phyloP scores from a whole-genome alignment of 2,113 vertebrate genomes.

The Halcyon malimbica region DNA sequence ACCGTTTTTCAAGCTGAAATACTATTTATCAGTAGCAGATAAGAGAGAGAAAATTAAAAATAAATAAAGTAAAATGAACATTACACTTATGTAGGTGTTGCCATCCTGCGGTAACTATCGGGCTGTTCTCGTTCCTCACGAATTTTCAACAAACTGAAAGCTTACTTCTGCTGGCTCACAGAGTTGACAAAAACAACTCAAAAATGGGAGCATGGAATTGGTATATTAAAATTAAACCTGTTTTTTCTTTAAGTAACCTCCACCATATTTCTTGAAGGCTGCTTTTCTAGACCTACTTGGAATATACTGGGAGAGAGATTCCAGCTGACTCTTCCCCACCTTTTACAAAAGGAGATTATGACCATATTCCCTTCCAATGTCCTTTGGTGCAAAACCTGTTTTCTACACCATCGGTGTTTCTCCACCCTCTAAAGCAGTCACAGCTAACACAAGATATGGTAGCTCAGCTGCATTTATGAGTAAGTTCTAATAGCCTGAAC shows the following conservation, averaged over 20 bases:
- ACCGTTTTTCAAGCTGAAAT: not conserved
- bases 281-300: not conserved
- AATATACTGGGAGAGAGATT: not conserved
- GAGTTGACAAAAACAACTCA: not conserved
- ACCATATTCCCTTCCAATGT: not conserved
- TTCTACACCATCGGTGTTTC: not conserved
- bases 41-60: not conserved
- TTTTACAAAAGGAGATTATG: not conserved
- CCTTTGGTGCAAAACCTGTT: not conserved
- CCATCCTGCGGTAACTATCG: not conserved
- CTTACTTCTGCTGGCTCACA: not conserved
- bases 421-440: not conserved
- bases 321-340: not conserved
- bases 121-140: not conserved
- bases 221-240: not conserved
- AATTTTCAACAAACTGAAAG: not conserved
- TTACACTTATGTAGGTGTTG: not conserved
- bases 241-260: not conserved
- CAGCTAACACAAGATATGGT: not conserved
- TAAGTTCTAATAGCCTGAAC: not conserved
- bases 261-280: not conserved
- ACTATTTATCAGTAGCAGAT: not conserved
- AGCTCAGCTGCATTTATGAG: not conserved
- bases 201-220: not conserved
- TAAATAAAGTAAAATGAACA: not conserved